These are phyloP conservation scores for Cuculus canorus DNA, from an alignment of 2,797 vertebrate genomes.

Conservation along the genomic window DNA sequence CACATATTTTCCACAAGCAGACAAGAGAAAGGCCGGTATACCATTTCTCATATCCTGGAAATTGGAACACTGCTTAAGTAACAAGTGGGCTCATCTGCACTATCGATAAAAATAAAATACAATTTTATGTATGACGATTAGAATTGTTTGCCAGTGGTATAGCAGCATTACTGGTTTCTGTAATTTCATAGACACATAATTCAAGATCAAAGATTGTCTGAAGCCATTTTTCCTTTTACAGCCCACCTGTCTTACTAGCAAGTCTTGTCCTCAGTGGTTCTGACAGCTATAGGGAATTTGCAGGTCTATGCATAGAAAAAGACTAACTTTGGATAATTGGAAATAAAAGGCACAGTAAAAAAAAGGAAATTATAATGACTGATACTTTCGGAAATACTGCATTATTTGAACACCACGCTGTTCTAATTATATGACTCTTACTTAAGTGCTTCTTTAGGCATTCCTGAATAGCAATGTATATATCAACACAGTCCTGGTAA, in stretches of 20 bases:
- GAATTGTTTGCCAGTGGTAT: not conserved
- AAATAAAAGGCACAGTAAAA: not conserved
- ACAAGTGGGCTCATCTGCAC: not conserved
- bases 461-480: not conserved
- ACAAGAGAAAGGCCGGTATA: slow-evolving; percentile 14
- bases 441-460: not conserved
- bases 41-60: not conserved
- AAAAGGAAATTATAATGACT: not conserved
- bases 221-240: slow-evolving; percentile 22
- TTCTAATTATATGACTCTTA: not conserved
- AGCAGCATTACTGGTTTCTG: not conserved
- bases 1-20: slow-evolving; percentile 10
- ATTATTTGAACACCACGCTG: not conserved
- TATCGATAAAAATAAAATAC: not conserved
- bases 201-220: not conserved
- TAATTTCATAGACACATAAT: not conserved
- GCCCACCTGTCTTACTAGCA: not conserved
- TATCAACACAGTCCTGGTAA: not conserved
- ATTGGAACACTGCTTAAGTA: not conserved
- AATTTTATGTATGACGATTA: not conserved
- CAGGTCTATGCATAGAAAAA: not conserved
- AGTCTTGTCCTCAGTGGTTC: not conserved
- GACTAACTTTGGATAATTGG: not conserved
- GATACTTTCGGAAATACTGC: not conserved
- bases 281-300: not conserved